Evolutionary conservation across 2,888 invertebrate genomes (phyloP), one percentile per base, ranked within the genome.

Genomic region (Rhopalosiphum nymphaeae): DNA sequence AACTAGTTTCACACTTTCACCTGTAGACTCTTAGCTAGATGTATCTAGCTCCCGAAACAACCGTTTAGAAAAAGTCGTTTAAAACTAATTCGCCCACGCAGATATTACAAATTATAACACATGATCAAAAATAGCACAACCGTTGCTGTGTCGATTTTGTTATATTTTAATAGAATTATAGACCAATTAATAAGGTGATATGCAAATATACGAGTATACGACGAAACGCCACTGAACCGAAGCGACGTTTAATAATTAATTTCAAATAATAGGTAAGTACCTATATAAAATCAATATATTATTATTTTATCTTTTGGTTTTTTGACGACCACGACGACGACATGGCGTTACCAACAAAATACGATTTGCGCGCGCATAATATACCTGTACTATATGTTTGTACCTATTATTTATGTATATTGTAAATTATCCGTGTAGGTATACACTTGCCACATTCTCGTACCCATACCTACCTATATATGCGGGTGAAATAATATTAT

Each of bases 401-500:
- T 78, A 36, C 36, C 78, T 78, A 78, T 78, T 78, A 36, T 78
- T 36, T 36, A 78, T 78, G n/a, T 67, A 78, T 78, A 78, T 78
- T 78, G 78, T 78, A 78, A 78, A 78, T 26, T 36, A 78, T 78
- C 36, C 36, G 78, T 78, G 78, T 36, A 36, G 78, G 78, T 78
- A 36, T 78, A 36, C 78, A 78, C 21, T 78, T 78, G 67, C 78
- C 36, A 36, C 78, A 78, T 78, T 78, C 78, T 78, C 78, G 21
- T 78, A 36, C 21, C 78, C 78, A 78, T 78, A 78, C 67, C 67
- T 78, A 78, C 21, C 78, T 67, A 67, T n/a, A n/a, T 53, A 53
- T 88, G 88, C 90, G 90, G 61, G 61, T n/a, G 46, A 46, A 67
- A 67, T 90, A 67, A 67, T 67, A 46, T 90, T 91, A 78, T 78